These are phyloP conservation scores for Metopia argyrocephala DNA, from an alignment of 2,888 invertebrate genomes.

Conservation along the genomic window DNA sequence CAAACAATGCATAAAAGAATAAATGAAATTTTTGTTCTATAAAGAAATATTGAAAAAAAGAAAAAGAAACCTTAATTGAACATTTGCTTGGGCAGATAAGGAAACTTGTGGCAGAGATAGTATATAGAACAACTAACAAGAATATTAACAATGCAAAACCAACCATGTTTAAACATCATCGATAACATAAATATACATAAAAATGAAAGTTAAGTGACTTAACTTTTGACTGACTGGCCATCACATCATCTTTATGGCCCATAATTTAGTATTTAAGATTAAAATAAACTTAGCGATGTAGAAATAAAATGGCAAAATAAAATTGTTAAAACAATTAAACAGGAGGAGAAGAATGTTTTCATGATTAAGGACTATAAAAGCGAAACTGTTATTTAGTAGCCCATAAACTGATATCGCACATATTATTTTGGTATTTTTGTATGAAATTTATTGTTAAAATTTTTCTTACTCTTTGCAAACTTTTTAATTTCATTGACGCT, in stretches of 20 bases:
- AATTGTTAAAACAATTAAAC: too few species aligned
- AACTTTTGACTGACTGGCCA: slow-evolving; percentile 29
- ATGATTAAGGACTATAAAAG: too few species aligned
- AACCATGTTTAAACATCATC: background rate
- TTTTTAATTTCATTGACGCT: too few species aligned
- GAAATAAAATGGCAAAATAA: slow-evolving; percentile 8
- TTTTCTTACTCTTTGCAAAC: too few species aligned
- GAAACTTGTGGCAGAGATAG: background rate
- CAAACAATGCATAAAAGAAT: slow-evolving; percentile 46
- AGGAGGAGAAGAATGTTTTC: too few species aligned
- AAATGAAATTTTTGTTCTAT: slow-evolving; percentile 33
- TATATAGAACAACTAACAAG: background rate
- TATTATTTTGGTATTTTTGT: too few species aligned
- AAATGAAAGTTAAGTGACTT: slow-evolving; percentile 6
- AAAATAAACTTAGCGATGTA: slow-evolving; percentile 22
- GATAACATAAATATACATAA: background rate
- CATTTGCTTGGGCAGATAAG: slow-evolving; percentile 53
- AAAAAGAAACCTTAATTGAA: slow-evolving; percentile 51
- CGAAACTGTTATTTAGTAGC: too few species aligned
- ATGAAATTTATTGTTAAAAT: too few species aligned
- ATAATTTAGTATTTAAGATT: slow-evolving; percentile 53
- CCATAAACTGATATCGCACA: too few species aligned
- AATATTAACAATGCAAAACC: background rate
- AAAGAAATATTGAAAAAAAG: slow-evolving; percentile 6
- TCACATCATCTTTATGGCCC: slow-evolving; percentile 23